Evolutionary conservation across 2,888 invertebrate species (phyloP).

Genomic region (Furcula furcula): DNA sequence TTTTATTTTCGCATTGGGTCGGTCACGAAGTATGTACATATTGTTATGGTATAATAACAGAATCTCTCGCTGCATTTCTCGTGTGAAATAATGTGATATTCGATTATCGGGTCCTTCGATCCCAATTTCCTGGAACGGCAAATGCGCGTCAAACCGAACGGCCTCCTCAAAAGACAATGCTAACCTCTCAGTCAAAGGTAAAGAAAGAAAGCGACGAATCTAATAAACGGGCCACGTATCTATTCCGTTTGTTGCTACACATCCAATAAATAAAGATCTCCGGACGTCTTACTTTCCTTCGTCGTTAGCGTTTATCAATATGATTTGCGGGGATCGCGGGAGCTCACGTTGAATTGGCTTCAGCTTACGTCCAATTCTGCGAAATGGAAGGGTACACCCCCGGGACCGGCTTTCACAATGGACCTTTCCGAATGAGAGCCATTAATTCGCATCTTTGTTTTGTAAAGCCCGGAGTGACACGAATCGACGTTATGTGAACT

Average conservation of each 20-base stretch:
- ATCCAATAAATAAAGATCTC: constrained; percentile 58
- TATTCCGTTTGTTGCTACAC: constrained; percentile 69
- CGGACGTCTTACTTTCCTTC: constrained; percentile 39
- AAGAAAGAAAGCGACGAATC: constrained; percentile 76
- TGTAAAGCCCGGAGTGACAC: constrained; percentile 73
- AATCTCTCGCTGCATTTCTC: constrained; percentile 19
- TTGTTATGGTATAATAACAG: constrained; percentile 10
- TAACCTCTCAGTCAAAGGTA: constrained; percentile 71
- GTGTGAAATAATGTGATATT: constrained; percentile 40
- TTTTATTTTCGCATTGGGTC: constrained; percentile 24
- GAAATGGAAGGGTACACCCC: constrained; percentile 76
- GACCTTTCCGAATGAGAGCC: constrained; percentile 74
- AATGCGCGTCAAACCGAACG: constrained; percentile 59
- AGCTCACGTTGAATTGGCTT: constrained; percentile 58
- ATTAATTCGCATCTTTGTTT: constrained; percentile 80
- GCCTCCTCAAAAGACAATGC: constrained; percentile 69
- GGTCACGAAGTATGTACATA: constrained; percentile 22
- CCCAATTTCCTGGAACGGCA: constrained; percentile 43
- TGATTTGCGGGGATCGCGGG: constrained; percentile 44
- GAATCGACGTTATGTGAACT: constrained; percentile 68
- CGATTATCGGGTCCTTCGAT: constrained; percentile 45
- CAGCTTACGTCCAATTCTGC: constrained; percentile 71
- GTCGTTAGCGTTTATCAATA: constrained; percentile 52
- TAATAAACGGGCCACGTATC: constrained; percentile 74
- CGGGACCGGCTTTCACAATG: constrained; percentile 72